Conservation (phyloP, 2,888 invertebrate genomes). For the Napeogenes inachia region DNA sequence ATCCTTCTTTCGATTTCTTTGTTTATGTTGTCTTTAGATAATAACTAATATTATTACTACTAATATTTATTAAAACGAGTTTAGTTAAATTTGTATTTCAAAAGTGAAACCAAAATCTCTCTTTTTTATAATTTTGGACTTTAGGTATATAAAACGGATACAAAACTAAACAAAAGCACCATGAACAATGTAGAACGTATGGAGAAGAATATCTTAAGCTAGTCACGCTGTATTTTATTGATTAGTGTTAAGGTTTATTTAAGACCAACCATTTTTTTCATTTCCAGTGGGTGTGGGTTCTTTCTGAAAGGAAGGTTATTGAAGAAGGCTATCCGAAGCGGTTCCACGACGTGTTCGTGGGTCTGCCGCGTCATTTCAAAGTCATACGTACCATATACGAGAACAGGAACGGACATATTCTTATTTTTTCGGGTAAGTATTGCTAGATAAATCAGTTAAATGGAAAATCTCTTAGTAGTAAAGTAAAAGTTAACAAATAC, state of each 20-base stretch:
- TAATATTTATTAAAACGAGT: too few species aligned
- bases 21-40: too few species aligned
- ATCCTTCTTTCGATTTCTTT: too few species aligned
- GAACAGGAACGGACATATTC: conserved; percentile 80
- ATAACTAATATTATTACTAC: too few species aligned
- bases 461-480: not conserved
- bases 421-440: conserved; percentile 79
- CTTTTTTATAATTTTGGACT: too few species aligned
- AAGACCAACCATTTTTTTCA: not conserved
- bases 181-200: too few species aligned
- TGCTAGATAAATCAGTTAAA: not conserved
- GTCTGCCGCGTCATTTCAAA: conserved; percentile 73
- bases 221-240: not conserved
- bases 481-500: not conserved
- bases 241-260: not conserved
- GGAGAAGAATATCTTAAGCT: too few species aligned
- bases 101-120: too few species aligned
- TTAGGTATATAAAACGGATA: too few species aligned
- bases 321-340: conserved; percentile 57
- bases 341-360: conserved; percentile 78
- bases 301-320: conserved; percentile 53
- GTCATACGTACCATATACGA: conserved; percentile 85
- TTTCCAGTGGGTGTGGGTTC: conserved; percentile 81
- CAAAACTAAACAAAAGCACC: too few species aligned
- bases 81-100: too few species aligned